These are phyloP conservation scores for Trididemnum nubilum DNA, from an alignment of 23 tunicate genomes.

Conservation along the genomic window DNA sequence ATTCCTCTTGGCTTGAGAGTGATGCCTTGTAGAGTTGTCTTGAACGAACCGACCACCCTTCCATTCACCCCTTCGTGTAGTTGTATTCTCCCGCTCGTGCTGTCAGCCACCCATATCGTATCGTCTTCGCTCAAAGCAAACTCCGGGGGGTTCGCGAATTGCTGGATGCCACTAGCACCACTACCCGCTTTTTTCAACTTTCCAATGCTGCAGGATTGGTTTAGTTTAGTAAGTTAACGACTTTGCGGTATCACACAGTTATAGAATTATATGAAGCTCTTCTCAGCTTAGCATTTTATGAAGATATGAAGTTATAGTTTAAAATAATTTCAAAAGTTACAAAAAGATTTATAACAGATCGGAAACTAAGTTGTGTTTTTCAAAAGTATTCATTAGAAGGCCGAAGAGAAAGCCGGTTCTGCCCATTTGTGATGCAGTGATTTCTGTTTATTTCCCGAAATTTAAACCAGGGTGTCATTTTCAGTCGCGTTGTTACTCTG, in stretches of 20 bases:
- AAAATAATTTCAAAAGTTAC: background rate
- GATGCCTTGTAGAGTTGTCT: slow-evolving; percentile 44
- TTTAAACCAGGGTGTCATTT: no score
- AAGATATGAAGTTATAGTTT: background rate
- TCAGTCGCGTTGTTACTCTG: no score
- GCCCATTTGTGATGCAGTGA: no score
- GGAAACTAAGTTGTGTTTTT: no score
- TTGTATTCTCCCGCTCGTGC: slow-evolving; percentile 40
- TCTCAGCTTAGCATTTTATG: no score
- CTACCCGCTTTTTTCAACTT: slow-evolving; percentile 40
- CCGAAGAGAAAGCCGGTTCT: no score
- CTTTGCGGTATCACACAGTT: background rate
- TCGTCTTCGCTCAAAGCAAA: slow-evolving; percentile 44
- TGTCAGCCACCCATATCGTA: slow-evolving; percentile 60
- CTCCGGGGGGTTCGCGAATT: slow-evolving; percentile 44
- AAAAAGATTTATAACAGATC: background rate
- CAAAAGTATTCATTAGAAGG: no score
- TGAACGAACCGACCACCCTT: slow-evolving; percentile 42
- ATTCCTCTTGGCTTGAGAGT: slow-evolving; percentile 57
- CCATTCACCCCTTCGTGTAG: slow-evolving; percentile 45
- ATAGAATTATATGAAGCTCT: no score
- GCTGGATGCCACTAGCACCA: slow-evolving; percentile 12
- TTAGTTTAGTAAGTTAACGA: background rate
- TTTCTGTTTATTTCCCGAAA: no score
- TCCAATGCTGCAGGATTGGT: slow-evolving; percentile 58